Percentiles rank a stretch among this genome's conserved stretches.
These are phyloP conservation scores for Enteromius afrohamiltoni DNA, from an alignment of 2,797 vertebrate species.

Conservation along the genomic window DNA sequence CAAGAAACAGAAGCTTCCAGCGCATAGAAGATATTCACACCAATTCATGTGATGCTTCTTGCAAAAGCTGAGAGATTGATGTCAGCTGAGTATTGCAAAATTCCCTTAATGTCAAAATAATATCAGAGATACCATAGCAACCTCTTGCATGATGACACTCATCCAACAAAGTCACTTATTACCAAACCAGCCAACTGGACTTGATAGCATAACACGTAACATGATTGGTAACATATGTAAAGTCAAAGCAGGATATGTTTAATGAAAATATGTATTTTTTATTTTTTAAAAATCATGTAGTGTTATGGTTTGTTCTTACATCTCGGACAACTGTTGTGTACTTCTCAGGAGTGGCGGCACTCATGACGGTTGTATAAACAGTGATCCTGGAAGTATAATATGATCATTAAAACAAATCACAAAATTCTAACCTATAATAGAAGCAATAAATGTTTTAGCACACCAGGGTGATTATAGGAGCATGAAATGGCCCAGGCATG, in stretches of 20 bases:
- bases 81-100: neutral
- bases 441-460: neutral
- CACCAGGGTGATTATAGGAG: neutral
- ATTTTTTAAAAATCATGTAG: neutral
- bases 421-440: neutral
- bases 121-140: neutral
- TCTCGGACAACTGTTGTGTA: constrained; percentile 71
- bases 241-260: neutral
- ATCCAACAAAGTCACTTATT: neutral
- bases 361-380: constrained; percentile 81
- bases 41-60: neutral
- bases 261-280: neutral
- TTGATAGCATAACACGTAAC: neutral
- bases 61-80: neutral
- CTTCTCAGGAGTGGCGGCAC: constrained; percentile 70
- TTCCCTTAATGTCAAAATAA: neutral
- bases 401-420: neutral
- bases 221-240: neutral
- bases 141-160: neutral
- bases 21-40: neutral
- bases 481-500: neutral
- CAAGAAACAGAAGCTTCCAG: neutral
- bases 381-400: constrained; percentile 66
- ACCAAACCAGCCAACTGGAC: neutral
- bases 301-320: constrained; percentile 39